A percentile compares a stretch with the other conserved stretches of the same genome.
These are phyloP conservation scores for Palloptera scutellata DNA, from an alignment of 2,888 invertebrate species.

Conservation along the genomic window DNA sequence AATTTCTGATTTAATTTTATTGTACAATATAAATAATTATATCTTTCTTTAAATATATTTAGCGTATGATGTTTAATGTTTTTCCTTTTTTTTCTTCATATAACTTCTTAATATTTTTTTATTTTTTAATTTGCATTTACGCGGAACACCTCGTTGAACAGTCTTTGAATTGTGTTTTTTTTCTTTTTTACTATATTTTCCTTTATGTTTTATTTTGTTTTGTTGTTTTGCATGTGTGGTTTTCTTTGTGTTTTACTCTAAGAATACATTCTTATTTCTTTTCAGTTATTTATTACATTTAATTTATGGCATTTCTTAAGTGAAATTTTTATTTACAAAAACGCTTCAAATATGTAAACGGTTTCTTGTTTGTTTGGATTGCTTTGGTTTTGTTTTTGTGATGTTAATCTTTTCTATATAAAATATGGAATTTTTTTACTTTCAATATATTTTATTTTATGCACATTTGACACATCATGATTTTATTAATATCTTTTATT, in stretches of 20 bases:
- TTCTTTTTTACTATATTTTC: constrained; percentile 31
- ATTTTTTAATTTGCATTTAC: constrained; percentile 58
- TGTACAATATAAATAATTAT: too few relatives aligned
- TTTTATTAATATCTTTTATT: background rate
- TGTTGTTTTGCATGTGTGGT: constrained; percentile 36
- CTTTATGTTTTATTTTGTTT: constrained; percentile 18
- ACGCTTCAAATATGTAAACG: constrained; percentile 16
- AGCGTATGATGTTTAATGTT: constrained; percentile 21
- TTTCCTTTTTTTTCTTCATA: constrained; percentile 33
- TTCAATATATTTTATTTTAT: constrained; percentile 40
- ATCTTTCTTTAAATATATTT: too few relatives aligned
- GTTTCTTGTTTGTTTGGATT: constrained; percentile 29
- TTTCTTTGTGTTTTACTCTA: constrained; percentile 19
- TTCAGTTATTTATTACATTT: constrained; percentile 25
- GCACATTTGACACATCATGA: constrained; percentile 56
- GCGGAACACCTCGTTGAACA: constrained; percentile 66
- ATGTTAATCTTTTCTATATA: constrained; percentile 17
- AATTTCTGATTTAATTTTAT: constrained; percentile 21
- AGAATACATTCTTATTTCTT: constrained; percentile 29
- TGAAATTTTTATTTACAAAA: constrained; percentile 41
- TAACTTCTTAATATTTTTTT: constrained; percentile 40
- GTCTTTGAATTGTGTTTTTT: constrained; percentile 61
- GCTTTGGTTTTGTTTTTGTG: constrained; percentile 8
- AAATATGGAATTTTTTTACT: constrained; percentile 34
- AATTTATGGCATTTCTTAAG: constrained; percentile 34